A percentile compares a stretch with the other conserved stretches of the same genome.
These are phyloP conservation scores for Dicaeum eximium DNA, from an alignment of 2,113 vertebrate genomes.

Conservation along the genomic window DNA sequence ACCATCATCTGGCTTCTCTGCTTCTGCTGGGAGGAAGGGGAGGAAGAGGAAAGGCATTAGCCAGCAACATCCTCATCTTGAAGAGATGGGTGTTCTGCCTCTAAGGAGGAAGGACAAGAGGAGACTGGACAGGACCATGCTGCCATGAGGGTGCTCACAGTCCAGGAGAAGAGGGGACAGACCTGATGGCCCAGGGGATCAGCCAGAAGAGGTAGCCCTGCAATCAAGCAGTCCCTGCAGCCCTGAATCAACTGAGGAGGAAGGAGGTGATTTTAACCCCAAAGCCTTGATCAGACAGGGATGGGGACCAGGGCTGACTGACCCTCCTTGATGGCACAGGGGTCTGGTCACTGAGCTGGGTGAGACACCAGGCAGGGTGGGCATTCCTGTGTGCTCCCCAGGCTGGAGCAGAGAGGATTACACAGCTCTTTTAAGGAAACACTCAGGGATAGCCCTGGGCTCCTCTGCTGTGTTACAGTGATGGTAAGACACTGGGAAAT, in stretches of 20 bases:
- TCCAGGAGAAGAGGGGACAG: background rate
- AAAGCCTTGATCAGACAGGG: background rate
- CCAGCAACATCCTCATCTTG: background rate
- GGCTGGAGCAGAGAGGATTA: background rate
- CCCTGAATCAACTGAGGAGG: background rate
- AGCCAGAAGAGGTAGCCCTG: background rate
- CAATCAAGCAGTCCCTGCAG: background rate
- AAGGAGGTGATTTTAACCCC: background rate
- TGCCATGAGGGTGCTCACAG: background rate
- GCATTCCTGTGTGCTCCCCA: background rate
- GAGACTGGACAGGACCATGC: background rate
- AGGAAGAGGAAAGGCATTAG: background rate
- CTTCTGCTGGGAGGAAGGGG: background rate
- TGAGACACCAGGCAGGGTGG: background rate
- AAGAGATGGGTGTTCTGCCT: background rate
- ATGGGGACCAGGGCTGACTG: background rate
- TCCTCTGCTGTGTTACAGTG: background rate
- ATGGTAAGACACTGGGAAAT: background rate
- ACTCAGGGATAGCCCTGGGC: background rate
- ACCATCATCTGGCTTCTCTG: background rate
- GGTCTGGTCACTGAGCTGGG: background rate
- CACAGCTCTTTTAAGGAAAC: background rate
- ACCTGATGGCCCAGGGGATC: background rate
- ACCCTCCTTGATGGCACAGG: fast-evolving
- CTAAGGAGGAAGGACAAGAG: background rate